Evolutionary conservation across 2,888 invertebrate species (phyloP), one percentile per base, ranked within the genome.

Genomic region (Mythimna vitellina): DNA sequence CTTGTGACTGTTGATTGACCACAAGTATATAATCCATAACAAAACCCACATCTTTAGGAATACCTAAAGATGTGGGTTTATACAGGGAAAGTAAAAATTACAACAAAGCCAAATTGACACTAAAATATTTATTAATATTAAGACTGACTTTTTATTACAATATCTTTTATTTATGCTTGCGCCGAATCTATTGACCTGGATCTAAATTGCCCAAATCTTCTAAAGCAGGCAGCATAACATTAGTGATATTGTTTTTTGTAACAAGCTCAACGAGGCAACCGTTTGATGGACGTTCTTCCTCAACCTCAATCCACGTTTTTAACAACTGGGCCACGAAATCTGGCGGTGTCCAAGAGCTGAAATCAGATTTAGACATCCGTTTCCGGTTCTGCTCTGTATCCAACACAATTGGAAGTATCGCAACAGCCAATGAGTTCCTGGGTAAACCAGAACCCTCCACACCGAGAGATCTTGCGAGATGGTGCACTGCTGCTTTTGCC

Each of bases 381-480:
- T 99, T 99, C 70, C 99, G 97, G 91, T 99, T 99, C 99, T 99
- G 99, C 77, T 99, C 99, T 2, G 99, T 99, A 89, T 99, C 99
- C 70, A 99, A 96, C 29, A 99, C 99, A 0, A 99, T 97, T 0
- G 99, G 99, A 75, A 99, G 95, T 82, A 99, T 98, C 3, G 99
- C 98, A n/a, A 98, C 96, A 4, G 98, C 98, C 32, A 97, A 92
- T 6, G 98, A 96, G 76, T 97, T 96, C 0, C 96, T 93, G 8
- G 99, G 99, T 46, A 99, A 95, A 7, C 99, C 99, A 72, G 99
- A 97, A 84, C 98, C 97, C 78, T 97, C 97, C n/a, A 95, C 97
- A 42, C 98, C 98, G 58, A 99, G 96, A 62, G 99, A 99, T 89
- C 98, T 98, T 10, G 99, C 98, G 65, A 99, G 96, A 85, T 99